Evolutionary conservation across 2,888 invertebrate genomes (phyloP), one percentile per base, ranked within the genome.

Genomic region (Graphium colonna): DNA sequence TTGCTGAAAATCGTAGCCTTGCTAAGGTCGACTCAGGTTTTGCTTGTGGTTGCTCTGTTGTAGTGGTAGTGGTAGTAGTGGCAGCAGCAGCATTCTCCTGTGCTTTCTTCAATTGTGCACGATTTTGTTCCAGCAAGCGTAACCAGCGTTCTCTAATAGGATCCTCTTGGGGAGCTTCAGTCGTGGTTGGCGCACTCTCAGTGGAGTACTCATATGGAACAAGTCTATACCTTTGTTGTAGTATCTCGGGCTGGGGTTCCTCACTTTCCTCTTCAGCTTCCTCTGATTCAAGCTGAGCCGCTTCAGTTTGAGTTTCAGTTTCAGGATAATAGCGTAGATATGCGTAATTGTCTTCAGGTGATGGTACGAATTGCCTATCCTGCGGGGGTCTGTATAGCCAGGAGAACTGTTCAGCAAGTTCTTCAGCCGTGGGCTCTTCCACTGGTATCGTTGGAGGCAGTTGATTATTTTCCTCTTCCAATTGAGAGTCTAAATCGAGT

Each of bases 1-100:
- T 74, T 0, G 74, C 56, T 52, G 77, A 61, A 56, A 78, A 60
- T 74, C 80, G 69, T 1, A 75, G 51, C 33, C 71, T 66, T 21
- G 47, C 15, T 9, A 61, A 59, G 8, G 59, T 59, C 15, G 58
- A 57, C 43, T 61, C 61, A 13, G 51, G 42, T 28, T 55, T 52
- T 36, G 41, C 31, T 45, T 40, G 38, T 16, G 54, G 38, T 45
- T 50, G n/a, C 15, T 54, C 53, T 26, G 48, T 48, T 8, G 26
- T 41, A 5, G 47, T 47, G 1, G 42, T 28, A 8, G 42, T 31
- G 9, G 47, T 47, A 1, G 47, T 15, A 1, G 43, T 31, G 5
- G 42, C 18, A 9, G 47, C 36, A 1, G 47, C 10, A 38, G 13
- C 5, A 33, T 15, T 50, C 42, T 49, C 38, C 8, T 51, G 45